phyloP scores from a whole-genome alignment of 37 sponge, comb jelly and placozoan species.

The Hexactinellida sp. region DNA sequence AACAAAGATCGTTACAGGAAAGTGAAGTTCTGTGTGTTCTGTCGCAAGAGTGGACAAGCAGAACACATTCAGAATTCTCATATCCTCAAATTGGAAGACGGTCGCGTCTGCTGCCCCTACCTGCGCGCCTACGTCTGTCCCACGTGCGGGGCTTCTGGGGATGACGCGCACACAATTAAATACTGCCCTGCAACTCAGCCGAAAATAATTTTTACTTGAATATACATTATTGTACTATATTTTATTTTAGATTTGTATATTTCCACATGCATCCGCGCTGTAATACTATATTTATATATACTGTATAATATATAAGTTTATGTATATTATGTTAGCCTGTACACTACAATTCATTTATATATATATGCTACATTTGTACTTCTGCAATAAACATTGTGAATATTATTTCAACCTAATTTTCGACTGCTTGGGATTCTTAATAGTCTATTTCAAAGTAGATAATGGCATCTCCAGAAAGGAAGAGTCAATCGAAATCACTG shows the following conservation, averaged over 20 bases:
- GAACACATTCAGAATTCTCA: neutral
- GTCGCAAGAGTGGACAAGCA: conserved; percentile 13
- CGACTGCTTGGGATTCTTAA: neutral
- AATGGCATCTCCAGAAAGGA: too few species aligned
- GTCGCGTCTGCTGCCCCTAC: neutral
- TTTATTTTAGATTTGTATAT: neutral
- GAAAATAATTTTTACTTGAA: conserved; percentile 1
- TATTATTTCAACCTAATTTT: neutral
- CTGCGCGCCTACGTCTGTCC: neutral
- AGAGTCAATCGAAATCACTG: neutral
- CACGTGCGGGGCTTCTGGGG: neutral
- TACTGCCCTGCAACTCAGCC: conserved; percentile 8
- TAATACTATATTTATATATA: conserved; percentile 7
- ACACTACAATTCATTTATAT: neutral
- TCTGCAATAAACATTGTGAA: neutral
- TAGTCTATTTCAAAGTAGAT: neutral
- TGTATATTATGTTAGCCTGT: neutral
- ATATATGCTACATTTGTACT: neutral
- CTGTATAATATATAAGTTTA: neutral
- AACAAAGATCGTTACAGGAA: conserved; percentile 1
- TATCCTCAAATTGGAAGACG: neutral
- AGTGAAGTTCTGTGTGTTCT: conserved; percentile 1
- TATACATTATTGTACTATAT: neutral
- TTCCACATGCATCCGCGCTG: neutral
- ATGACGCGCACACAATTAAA: conserved; percentile 11